phyloP scores from a whole-genome alignment of 1,140 invertebrate genomes.

The Ooceraea biroi region DNA sequence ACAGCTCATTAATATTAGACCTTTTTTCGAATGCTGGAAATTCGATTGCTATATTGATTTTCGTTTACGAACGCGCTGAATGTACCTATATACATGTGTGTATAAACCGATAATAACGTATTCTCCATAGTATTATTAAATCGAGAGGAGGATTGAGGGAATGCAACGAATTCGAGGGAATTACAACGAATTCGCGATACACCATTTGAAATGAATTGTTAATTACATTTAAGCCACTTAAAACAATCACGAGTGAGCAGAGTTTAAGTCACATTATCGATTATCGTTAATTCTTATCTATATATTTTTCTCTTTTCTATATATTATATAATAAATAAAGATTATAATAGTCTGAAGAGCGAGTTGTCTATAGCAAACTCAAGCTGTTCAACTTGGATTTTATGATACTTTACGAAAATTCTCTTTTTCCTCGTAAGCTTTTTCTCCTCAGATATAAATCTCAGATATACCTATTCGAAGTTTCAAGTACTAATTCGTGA shows the following conservation, averaged over 20 bases:
- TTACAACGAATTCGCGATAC: conserved; percentile 49
- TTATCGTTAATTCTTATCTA: conserved; percentile 39
- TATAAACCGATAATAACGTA: not conserved
- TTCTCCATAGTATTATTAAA: conserved; percentile 45
- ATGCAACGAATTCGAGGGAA: conserved; percentile 48
- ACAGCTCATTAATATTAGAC: conserved; percentile 3
- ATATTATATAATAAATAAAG: conserved; percentile 13
- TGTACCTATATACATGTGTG: not conserved
- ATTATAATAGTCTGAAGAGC: not conserved
- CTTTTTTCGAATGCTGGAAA: conserved; percentile 14
- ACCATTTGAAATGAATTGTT: conserved; percentile 46
- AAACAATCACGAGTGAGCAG: conserved; percentile 32
- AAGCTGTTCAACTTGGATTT: conserved; percentile 1
- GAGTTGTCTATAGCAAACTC: not conserved
- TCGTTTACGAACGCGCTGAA: conserved; percentile 20
- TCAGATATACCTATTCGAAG: not conserved
- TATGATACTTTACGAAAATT: conserved; percentile 1
- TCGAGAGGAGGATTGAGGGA: conserved; percentile 4
- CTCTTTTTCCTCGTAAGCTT: not conserved
- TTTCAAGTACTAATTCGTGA: not conserved
- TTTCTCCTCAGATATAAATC: not conserved
- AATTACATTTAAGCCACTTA: conserved; percentile 55
- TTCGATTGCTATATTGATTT: conserved; percentile 38
- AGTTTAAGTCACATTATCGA: conserved; percentile 15
- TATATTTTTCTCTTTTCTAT: conserved; percentile 3